Evolutionary conservation across 2,113 vertebrate species (phyloP).

Genomic region (Zapornia atra): DNA sequence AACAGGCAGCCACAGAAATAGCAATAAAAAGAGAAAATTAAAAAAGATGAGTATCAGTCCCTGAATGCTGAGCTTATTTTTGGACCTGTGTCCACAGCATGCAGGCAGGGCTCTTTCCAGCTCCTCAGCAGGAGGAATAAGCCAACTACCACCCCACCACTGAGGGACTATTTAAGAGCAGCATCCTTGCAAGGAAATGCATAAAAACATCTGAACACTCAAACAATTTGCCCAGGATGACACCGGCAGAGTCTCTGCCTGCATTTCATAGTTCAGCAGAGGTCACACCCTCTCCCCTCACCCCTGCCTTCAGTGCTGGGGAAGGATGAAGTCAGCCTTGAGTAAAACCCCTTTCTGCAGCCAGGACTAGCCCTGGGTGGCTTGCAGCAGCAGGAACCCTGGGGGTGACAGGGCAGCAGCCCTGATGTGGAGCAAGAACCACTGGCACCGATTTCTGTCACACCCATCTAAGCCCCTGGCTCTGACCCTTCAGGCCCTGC

Average conservation of each 20-base stretch:
- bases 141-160: not conserved
- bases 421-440: not conserved
- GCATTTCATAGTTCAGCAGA: not conserved
- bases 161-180: not conserved
- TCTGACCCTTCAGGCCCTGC: fast-evolving
- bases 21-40: too few species aligned
- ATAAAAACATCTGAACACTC: not conserved
- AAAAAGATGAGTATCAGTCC: not conserved
- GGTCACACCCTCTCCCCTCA: not conserved
- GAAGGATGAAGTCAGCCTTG: not conserved
- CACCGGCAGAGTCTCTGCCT: not conserved
- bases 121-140: not conserved
- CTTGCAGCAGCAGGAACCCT: not conserved
- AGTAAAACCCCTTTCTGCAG: not conserved
- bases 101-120: not conserved
- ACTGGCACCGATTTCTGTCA: not conserved
- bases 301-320: not conserved
- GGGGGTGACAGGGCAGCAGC: too few species aligned
- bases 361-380: not conserved
- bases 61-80: not conserved
- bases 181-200: not conserved
- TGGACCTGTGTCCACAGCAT: too few species aligned
- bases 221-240: fast-evolving
- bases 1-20: not conserved
- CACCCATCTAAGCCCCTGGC: fast-evolving